These are phyloP conservation scores for Hybos culiciformis DNA, from an alignment of 2,888 invertebrate genomes.

Conservation along the genomic window DNA sequence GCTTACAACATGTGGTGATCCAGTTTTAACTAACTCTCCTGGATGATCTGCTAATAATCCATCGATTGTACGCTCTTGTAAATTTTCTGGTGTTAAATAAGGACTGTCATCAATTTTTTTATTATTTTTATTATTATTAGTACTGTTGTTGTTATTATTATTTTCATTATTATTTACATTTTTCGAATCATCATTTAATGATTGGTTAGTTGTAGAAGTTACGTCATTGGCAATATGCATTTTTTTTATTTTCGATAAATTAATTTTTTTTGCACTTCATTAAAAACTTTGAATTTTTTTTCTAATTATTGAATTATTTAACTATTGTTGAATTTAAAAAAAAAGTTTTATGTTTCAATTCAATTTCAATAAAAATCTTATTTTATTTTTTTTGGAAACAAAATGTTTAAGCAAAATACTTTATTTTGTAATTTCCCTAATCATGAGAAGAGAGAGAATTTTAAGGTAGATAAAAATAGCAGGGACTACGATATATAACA, in stretches of 20 bases:
- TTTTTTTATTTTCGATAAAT: constrained; percentile 21
- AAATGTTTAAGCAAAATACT: too few relatives aligned
- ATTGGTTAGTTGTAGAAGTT: constrained; percentile 51
- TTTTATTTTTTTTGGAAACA: not conserved
- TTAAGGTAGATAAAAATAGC: too few relatives aligned
- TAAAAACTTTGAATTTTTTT: not conserved
- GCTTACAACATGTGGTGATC: constrained; percentile 81
- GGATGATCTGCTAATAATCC: constrained; percentile 80
- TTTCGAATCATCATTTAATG: constrained; percentile 35
- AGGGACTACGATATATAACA: too few relatives aligned
- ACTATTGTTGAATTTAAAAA: not conserved
- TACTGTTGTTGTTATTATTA: constrained; percentile 22
- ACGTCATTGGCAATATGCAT: constrained; percentile 75
- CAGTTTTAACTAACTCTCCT: constrained; percentile 84
- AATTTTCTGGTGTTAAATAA: constrained; percentile 61
- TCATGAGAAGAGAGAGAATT: too few relatives aligned
- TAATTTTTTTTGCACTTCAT: not conserved
- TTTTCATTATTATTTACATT: constrained; percentile 15
- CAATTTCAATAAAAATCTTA: not conserved
- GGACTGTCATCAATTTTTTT: constrained; percentile 30
- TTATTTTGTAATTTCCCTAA: too few relatives aligned
- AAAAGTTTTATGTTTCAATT: not conserved
- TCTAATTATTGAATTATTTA: not conserved
- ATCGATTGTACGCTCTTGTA: constrained; percentile 73
- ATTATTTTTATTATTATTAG: constrained; percentile 20